These are phyloP conservation scores for Altica lythri DNA, from an alignment of 2,888 invertebrate genomes.

Conservation along the genomic window DNA sequence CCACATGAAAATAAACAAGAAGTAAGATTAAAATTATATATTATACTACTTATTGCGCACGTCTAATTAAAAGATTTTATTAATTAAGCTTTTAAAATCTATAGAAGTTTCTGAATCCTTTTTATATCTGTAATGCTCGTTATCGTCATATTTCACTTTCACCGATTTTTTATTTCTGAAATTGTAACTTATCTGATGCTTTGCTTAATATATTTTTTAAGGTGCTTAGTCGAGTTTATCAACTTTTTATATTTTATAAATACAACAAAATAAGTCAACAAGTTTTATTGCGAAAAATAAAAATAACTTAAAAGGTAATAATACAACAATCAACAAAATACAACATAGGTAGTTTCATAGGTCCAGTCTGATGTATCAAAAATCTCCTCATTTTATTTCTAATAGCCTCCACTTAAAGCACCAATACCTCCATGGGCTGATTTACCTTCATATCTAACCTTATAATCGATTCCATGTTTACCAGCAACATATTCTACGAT, in stretches of 20 bases:
- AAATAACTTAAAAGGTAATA: slow-evolving; percentile 34
- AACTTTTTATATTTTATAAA: too few relatives aligned
- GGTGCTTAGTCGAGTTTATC: too few relatives aligned
- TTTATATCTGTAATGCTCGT: too few relatives aligned
- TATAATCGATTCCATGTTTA: slow-evolving; percentile 52
- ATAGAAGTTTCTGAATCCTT: too few relatives aligned
- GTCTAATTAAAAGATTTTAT: too few relatives aligned
- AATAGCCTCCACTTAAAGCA: slow-evolving; percentile 34
- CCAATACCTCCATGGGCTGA: slow-evolving; percentile 44
- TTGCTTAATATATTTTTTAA: too few relatives aligned
- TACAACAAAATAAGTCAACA: slow-evolving; percentile 45
- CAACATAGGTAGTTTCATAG: slow-evolving; percentile 40
- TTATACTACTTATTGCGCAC: too few relatives aligned
- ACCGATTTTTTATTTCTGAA: too few relatives aligned
- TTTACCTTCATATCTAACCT: slow-evolving; percentile 44
- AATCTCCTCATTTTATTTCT: slow-evolving; percentile 9
- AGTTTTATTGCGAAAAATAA: slow-evolving; percentile 46
- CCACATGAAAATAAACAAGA: slow-evolving; percentile 30
- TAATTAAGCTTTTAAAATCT: too few relatives aligned
- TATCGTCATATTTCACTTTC: too few relatives aligned
- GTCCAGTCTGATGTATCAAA: slow-evolving; percentile 20
- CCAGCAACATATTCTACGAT: slow-evolving; percentile 53
- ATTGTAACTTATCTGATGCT: too few relatives aligned
- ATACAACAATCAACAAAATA: slow-evolving; percentile 40
- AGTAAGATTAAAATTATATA: too few relatives aligned